phyloP scores from a whole-genome alignment of 2,888 invertebrate species.

The Mechanitis mazaeus region DNA sequence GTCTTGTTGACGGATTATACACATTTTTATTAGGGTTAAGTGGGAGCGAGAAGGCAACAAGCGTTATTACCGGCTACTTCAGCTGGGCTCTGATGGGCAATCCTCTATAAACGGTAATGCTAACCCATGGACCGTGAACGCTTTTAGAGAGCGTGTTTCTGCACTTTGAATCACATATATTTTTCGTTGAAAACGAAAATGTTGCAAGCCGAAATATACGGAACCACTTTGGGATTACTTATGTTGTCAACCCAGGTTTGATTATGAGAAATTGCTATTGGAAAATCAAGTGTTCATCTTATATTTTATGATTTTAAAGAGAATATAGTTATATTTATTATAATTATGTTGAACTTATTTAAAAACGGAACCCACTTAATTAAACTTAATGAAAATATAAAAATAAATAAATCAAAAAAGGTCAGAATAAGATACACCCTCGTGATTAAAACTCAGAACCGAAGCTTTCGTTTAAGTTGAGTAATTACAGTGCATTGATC shows the following conservation, averaged over 20 bases:
- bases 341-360: too few species aligned
- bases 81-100: slow-evolving; percentile 28
- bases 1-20: slow-evolving; percentile 27
- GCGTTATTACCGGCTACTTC: slow-evolving; percentile 30
- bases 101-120: slow-evolving; percentile 34
- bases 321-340: too few species aligned
- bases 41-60: slow-evolving; percentile 28
- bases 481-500: slow-evolving; percentile 28
- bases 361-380: not conserved
- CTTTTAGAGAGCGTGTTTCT: slow-evolving; percentile 26
- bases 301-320: not conserved
- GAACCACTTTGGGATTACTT: slow-evolving; percentile 8
- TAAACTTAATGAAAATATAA: slow-evolving; percentile 21
- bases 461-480: slow-evolving; percentile 27
- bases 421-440: slow-evolving; percentile 22
- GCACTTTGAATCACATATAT: slow-evolving; percentile 24
- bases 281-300: not conserved
- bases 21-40: slow-evolving; percentile 27
- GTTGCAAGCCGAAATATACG: slow-evolving; percentile 14
- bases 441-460: slow-evolving; percentile 25
- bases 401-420: slow-evolving; percentile 24
- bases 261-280: not conserved
- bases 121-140: slow-evolving; percentile 28
- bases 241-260: not conserved
- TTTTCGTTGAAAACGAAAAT: slow-evolving; percentile 20